Evolutionary conservation across 1,140 invertebrate species (phyloP).

Genomic region (Bombyx mandarina): DNA sequence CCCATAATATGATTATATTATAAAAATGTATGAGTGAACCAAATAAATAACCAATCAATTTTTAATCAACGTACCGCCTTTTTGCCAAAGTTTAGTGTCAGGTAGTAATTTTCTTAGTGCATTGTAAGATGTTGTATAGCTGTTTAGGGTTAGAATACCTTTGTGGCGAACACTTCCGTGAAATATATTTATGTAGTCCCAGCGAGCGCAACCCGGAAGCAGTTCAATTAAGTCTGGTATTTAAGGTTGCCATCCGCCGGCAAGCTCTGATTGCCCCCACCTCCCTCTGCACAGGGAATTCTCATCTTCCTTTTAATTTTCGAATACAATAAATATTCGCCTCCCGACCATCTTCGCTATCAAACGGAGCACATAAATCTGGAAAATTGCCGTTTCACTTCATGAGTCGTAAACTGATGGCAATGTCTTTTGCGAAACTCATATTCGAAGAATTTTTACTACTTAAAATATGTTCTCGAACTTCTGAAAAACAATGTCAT

Average conservation of each 20-base stretch:
- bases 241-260: conserved; percentile 60
- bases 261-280: conserved; percentile 55
- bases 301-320: conserved; percentile 62
- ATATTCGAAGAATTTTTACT: too few relatives aligned
- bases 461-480: too few relatives aligned
- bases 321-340: conserved; percentile 62
- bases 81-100: too few relatives aligned
- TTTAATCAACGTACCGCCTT: too few relatives aligned
- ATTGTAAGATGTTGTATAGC: conserved; percentile 16
- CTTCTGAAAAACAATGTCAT: too few relatives aligned
- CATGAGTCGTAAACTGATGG: background rate
- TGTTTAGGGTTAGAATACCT: conserved; percentile 47
- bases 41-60: too few relatives aligned
- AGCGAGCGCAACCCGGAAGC: conserved; percentile 43
- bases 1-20: too few relatives aligned
- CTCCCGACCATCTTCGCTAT: conserved; percentile 38
- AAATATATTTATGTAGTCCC: conserved; percentile 53
- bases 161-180: conserved; percentile 43
- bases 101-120: conserved; percentile 8
- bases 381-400: conserved; percentile 3
- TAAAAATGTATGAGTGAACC: too few relatives aligned
- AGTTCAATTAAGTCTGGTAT: conserved; percentile 67
- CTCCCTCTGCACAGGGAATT: conserved; percentile 34
- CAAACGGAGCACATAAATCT: conserved; percentile 15
- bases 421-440: background rate